Evolutionary conservation across 1,140 invertebrate genomes (phyloP).

Genomic region (Heliothis virescens): DNA sequence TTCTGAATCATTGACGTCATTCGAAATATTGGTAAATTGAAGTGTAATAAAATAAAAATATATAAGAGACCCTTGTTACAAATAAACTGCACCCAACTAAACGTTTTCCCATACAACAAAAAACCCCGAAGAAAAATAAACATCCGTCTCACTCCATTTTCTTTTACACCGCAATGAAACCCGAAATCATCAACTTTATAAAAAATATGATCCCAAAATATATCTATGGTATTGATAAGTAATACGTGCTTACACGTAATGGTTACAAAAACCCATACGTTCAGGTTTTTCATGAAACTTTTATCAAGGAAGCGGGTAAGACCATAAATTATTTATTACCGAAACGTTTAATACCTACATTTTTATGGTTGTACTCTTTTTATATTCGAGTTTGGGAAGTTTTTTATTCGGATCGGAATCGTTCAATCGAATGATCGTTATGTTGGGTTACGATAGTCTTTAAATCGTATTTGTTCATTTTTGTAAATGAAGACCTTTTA

Average conservation of each 20-base stretch:
- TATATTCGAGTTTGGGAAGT: slow-evolving; percentile 38
- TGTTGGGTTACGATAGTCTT: slow-evolving; percentile 14
- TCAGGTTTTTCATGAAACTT: slow-evolving; percentile 47
- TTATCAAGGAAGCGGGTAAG: slow-evolving; percentile 45
- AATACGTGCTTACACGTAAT: slow-evolving; percentile 46
- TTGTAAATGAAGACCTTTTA: not conserved
- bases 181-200: slow-evolving; percentile 34
- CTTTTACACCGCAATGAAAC: slow-evolving; percentile 26
- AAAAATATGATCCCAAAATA: slow-evolving; percentile 36
- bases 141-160: slow-evolving; percentile 10
- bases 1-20: no score
- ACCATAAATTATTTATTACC: slow-evolving; percentile 50
- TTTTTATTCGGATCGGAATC: slow-evolving; percentile 48
- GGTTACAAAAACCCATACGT: slow-evolving; percentile 40
- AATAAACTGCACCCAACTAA: not conserved
- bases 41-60: no score
- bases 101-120: not conserved
- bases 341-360: slow-evolving; percentile 49
- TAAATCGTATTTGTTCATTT: slow-evolving; percentile 20
- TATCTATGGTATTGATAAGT: slow-evolving; percentile 40
- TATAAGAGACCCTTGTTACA: no score
- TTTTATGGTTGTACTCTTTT: slow-evolving; percentile 43
- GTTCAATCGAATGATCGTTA: slow-evolving; percentile 46
- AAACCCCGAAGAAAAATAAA: not conserved
- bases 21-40: no score